Evolutionary conservation across 2,113 vertebrate species (phyloP).

Genomic region (Oreotrochilus melanogaster): DNA sequence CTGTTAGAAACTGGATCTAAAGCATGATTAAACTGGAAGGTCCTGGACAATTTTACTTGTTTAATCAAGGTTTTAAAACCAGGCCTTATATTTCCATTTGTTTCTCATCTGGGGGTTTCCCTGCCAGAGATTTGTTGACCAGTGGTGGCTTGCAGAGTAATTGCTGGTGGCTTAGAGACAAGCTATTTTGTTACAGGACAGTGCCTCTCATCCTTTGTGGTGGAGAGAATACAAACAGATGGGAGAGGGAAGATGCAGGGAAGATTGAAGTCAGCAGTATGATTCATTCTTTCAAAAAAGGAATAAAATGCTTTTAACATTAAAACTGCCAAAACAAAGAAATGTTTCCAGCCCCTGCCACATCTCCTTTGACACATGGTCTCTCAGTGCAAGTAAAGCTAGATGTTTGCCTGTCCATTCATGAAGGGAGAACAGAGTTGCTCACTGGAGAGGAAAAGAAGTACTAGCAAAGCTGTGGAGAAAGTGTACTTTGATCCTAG

Average conservation of each 20-base stretch:
- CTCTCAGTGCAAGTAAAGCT: not conserved
- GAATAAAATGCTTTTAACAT: not conserved
- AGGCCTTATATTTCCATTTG: not conserved
- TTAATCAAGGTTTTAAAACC: not conserved
- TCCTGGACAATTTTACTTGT: not conserved
- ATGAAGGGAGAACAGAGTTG: not conserved
- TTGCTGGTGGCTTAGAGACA: not conserved
- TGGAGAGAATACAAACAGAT: not conserved
- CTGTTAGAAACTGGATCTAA: not conserved
- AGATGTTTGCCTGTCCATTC: not conserved
- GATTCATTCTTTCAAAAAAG: not conserved
- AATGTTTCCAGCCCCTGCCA: not conserved
- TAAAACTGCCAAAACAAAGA: not conserved
- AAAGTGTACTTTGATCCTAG: not conserved
- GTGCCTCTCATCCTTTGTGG: not conserved
- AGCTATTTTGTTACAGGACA: not conserved
- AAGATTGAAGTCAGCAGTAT: not conserved
- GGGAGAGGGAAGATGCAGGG: not conserved
- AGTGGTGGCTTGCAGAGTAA: not conserved
- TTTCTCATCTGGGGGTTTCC: not conserved
- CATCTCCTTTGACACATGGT: rapidly evolving
- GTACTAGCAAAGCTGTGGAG: not conserved
- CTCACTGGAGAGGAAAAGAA: not conserved
- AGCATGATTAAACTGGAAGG: not conserved
- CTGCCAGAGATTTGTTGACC: not conserved